Conservation (phyloP, 1,140 invertebrate species). For the Drosophila ficusphila region DNA sequence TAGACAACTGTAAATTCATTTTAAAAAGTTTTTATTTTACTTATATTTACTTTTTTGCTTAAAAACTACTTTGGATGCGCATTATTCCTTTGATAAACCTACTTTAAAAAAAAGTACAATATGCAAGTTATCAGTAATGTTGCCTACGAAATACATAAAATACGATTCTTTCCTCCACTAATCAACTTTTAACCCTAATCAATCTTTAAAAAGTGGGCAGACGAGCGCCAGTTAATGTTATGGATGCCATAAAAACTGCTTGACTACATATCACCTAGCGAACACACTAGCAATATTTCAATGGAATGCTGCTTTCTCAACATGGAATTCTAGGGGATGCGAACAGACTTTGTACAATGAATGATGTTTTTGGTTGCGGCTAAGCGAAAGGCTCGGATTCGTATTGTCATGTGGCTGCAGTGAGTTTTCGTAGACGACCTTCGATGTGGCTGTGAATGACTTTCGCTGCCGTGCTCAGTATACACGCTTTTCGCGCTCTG, state of each 20-base stretch:
- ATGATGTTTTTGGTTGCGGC: conserved; percentile 51
- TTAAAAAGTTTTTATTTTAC: conserved; percentile 16
- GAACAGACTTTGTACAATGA: conserved; percentile 36
- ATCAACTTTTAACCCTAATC: conserved; percentile 39
- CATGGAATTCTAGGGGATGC: conserved; percentile 34
- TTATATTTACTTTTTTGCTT: conserved; percentile 20
- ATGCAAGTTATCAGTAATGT: conserved; percentile 17
- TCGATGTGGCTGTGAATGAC: conserved; percentile 53
- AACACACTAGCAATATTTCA: conserved; percentile 22
- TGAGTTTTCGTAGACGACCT: conserved; percentile 44
- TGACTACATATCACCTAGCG: conserved; percentile 48
- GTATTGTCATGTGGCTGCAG: conserved; percentile 55
- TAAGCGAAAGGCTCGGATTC: conserved; percentile 15
- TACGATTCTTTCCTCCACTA: conserved; percentile 30
- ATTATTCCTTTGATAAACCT: conserved; percentile 21
- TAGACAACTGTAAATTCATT: background rate
- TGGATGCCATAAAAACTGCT: conserved; percentile 47
- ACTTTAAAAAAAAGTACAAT: conserved; percentile 40
- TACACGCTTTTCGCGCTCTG: conserved; percentile 13
- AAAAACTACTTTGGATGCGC: conserved; percentile 23
- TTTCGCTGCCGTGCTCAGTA: conserved; percentile 55
- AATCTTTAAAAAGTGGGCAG: conserved; percentile 40
- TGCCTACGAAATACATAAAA: conserved; percentile 27
- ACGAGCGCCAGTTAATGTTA: conserved; percentile 36
- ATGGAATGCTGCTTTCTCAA: conserved; percentile 48